phyloP scores from a whole-genome alignment of 2,888 invertebrate species.

The Chymomyza amoena region DNA sequence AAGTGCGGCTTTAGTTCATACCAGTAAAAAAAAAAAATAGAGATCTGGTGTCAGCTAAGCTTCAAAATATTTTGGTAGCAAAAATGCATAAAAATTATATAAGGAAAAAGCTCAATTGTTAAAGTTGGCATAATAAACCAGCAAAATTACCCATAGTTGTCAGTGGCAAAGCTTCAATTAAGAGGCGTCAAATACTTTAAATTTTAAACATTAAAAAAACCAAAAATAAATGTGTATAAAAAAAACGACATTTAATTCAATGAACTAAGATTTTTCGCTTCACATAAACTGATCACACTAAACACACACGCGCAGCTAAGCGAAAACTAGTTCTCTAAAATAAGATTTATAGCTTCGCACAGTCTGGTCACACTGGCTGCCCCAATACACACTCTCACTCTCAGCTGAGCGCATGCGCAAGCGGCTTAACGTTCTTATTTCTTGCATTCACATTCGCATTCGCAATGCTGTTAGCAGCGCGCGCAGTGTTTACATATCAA shows the following conservation, averaged over 20 bases:
- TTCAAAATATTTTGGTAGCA: too few relatives aligned
- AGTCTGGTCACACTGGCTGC: constrained; percentile 29
- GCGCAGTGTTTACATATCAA: neutral
- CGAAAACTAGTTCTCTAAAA: neutral
- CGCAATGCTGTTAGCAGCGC: constrained; percentile 42
- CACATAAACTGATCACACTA: neutral
- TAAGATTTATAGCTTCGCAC: neutral
- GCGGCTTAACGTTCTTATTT: constrained; percentile 33
- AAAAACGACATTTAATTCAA: neutral
- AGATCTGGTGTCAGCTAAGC: too few relatives aligned
- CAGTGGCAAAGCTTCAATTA: too few relatives aligned
- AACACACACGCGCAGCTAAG: neutral
- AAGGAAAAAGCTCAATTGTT: too few relatives aligned
- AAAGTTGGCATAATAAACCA: too few relatives aligned
- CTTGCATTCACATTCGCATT: constrained; percentile 40
- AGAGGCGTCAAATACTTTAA: neutral
- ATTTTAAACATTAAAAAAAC: neutral
- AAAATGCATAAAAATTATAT: too few relatives aligned
- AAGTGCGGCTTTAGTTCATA: too few relatives aligned
- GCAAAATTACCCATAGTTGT: too few relatives aligned
- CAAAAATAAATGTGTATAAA: neutral
- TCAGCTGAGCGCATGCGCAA: constrained; percentile 45
- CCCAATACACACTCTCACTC: constrained; percentile 32
- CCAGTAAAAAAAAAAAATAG: too few relatives aligned
- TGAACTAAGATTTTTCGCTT: neutral